Percentiles rank a stretch among this genome's conserved stretches.
Evolutionary conservation across 2,797 vertebrate genomes (phyloP).

Genomic region (Simalia tracyae): DNA sequence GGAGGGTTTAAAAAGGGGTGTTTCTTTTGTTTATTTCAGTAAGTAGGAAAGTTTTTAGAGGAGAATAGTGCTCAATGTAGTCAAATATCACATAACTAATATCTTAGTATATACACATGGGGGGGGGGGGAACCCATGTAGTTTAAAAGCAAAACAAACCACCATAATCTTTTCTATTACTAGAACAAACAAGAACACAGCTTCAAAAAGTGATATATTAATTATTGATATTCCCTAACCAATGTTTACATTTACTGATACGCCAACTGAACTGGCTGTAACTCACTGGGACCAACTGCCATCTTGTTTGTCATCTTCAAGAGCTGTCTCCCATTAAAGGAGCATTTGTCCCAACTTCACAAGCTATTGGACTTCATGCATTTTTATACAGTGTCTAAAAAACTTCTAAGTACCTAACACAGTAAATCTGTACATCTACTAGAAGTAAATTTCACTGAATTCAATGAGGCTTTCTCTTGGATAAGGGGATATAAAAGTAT

Average conservation of each 20-base stretch:
- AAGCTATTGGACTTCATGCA: not conserved
- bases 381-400: not conserved
- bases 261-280: not conserved
- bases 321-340: not conserved
- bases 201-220: not conserved
- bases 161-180: not conserved
- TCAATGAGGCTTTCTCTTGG: not conserved
- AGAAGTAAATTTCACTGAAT: not conserved
- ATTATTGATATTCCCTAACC: not conserved
- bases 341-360: not conserved
- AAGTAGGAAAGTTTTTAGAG: not conserved
- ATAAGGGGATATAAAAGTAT: not conserved
- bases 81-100: not conserved
- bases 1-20: not conserved
- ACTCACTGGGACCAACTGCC: not conserved
- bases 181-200: not conserved
- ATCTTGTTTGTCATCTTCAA: not conserved
- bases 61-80: not conserved
- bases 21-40: not conserved
- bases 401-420: not conserved
- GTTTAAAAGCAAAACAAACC: not conserved
- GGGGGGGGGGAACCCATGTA: not conserved
- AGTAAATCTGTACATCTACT: not conserved
- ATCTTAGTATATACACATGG: not conserved
- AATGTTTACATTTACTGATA: not conserved